These are phyloP conservation scores for Microcebus ravelobensis DNA, from an alignment of 2,113 vertebrate species.

Conservation along the genomic window DNA sequence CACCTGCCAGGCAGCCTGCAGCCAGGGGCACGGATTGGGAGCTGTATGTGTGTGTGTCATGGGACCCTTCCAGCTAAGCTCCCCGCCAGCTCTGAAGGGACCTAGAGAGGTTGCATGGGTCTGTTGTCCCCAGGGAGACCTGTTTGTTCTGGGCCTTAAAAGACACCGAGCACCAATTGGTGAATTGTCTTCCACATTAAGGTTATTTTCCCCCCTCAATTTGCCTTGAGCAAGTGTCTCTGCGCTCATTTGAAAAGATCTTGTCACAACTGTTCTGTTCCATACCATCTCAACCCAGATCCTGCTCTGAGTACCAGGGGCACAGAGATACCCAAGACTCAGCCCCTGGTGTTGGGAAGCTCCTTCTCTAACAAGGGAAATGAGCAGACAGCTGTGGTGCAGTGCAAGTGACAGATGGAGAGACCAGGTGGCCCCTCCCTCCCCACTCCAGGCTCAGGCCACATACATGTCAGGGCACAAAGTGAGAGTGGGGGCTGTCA, in stretches of 20 bases:
- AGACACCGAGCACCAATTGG: neutral
- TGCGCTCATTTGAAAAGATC: neutral
- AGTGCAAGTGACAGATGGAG: neutral
- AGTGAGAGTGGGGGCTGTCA: neutral
- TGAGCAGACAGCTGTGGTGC: neutral
- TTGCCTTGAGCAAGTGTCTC: neutral
- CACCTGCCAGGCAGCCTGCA: neutral
- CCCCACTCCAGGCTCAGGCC: neutral
- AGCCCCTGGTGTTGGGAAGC: neutral
- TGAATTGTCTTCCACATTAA: neutral
- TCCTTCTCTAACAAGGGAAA: neutral
- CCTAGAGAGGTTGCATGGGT: neutral
- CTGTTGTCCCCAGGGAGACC: neutral
- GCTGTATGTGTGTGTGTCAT: no score
- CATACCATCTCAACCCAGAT: neutral
- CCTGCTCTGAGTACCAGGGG: neutral
- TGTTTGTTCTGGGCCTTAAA: neutral
- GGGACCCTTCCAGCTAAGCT: neutral
- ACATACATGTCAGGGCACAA: neutral
- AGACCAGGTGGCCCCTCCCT: rapidly evolving
- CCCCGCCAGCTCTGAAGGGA: neutral
- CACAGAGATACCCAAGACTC: neutral
- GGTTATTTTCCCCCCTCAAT: neutral
- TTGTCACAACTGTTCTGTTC: neutral
- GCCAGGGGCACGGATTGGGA: neutral